Conservation (phyloP, 2,888 invertebrate genomes). For the Cheilosia pagana region DNA sequence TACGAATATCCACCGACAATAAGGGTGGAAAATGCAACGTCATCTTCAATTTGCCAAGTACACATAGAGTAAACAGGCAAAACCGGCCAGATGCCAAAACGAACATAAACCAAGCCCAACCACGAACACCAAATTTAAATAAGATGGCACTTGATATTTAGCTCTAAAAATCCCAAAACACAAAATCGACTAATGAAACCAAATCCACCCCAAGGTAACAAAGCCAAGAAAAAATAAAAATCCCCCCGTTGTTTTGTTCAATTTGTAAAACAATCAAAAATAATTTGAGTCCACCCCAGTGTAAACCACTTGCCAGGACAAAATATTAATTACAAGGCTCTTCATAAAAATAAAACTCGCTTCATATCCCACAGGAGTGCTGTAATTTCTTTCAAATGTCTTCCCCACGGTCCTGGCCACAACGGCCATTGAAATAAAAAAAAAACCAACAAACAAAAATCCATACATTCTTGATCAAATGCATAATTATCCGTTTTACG, state of each 20-base stretch:
- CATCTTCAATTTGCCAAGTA: too few species aligned
- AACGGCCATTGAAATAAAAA: not conserved
- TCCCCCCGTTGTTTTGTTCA: slow-evolving; percentile 13
- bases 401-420: not conserved
- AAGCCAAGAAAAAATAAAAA: not conserved
- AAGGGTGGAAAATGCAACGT: too few species aligned
- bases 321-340: slow-evolving; percentile 42
- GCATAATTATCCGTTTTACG: slow-evolving; percentile 16
- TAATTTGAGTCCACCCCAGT: slow-evolving; percentile 28
- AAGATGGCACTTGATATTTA: too few species aligned
- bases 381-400: slow-evolving; percentile 25
- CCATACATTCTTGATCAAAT: slow-evolving; percentile 62
- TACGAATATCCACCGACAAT: too few species aligned
- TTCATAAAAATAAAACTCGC: slow-evolving; percentile 11
- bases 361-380: slow-evolving; percentile 47
- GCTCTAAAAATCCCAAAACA: too few species aligned
- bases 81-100: too few species aligned
- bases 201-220: not conserved
- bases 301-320: slow-evolving; percentile 11
- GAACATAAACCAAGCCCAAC: too few species aligned
- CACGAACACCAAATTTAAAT: too few species aligned
- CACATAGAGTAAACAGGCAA: too few species aligned
- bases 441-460: not conserved
- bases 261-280: slow-evolving; percentile 45
- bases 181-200: too few species aligned